Base-by-base conservation (phyloP, 2,888 invertebrate genomes). In the Nomada goodeniana region DNA sequence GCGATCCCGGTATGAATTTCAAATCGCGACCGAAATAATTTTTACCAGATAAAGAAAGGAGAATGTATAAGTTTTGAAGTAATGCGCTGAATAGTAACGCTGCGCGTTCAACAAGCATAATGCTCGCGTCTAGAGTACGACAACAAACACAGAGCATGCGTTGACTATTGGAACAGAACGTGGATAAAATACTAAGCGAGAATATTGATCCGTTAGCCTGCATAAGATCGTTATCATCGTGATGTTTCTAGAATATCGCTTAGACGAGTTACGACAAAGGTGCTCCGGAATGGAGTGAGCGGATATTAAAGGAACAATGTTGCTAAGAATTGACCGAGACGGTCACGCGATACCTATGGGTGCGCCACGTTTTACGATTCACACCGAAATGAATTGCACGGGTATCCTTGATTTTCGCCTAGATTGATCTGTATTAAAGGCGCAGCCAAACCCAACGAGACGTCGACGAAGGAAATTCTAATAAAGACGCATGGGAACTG, bases 291-390 rank as follows among this genome's bases (percentile, higher is more conserved):
- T 78, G 76, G 74, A 83, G 83, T 61, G 52, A 60, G 15, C 73
- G 71, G 71, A 81, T 68, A 80, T 80, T 77, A 67, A 52, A 59
- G 15, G 53, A 71, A 76, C 71, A 84, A 79, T 47, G 64, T 76
- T 26, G 68, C 65, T 52, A 77, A 52, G 61, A 80, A 76, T 69
- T 36, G 69, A 42, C 57, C 61, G 15, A 7, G 59, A 47, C 57
- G 20, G 80, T 74, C 89, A 89, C 88, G 88, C 86, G 80, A 89
- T 74, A 63, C 50, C 60, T 76, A 7, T 36, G 82, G 88, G 86
- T 67, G 84, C 71, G 86, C 75, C 80, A 52, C 71, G 64, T 68
- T 81, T 75, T 72, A 20, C 60, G 61, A 81, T 73, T 80, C 60
- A 61, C 57, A 47, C 53, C 59, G 26, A 60, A 70, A 81, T 53